Evolutionary conservation across 2,113 vertebrate genomes (phyloP).

Genomic region (Scatophagus argus): DNA sequence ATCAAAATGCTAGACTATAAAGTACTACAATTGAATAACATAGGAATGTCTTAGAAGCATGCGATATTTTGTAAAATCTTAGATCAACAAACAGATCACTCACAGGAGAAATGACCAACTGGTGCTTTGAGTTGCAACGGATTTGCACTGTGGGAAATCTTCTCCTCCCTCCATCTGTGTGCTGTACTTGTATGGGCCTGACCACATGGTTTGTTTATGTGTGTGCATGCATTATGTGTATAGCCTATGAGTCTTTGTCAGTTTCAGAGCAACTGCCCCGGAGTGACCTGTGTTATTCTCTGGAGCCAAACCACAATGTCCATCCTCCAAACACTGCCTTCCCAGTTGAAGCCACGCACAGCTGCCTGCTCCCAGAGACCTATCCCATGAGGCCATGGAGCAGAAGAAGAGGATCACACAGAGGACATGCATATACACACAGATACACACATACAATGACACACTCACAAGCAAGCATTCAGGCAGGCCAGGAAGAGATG

Average conservation of each 20-base stretch:
- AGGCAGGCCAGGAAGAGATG: conserved; percentile 44
- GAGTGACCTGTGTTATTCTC: background rate
- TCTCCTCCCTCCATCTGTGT: background rate
- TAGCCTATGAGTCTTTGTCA: conserved; percentile 7
- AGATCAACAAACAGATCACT: conserved; percentile 20
- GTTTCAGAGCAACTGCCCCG: conserved; percentile 11
- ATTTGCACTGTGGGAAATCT: conserved; percentile 63
- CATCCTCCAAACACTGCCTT: conserved; percentile 38
- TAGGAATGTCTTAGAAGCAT: background rate
- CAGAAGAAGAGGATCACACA: conserved; percentile 34
- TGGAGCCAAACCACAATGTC: conserved; percentile 28
- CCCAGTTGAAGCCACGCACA: conserved; percentile 61
- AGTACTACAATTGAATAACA: background rate
- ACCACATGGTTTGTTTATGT: conserved; percentile 28
- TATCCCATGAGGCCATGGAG: conserved; percentile 35
- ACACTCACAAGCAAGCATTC: conserved; percentile 5
- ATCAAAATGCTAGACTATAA: background rate
- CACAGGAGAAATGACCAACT: conserved; percentile 15
- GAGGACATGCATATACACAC: conserved; percentile 26
- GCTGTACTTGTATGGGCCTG: background rate
- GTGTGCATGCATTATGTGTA: background rate
- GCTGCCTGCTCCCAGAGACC: conserved; percentile 62
- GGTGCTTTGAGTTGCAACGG: background rate
- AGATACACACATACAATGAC: conserved; percentile 23
- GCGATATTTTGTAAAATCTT: background rate